Evolutionary conservation across 1,140 invertebrate species (phyloP), one percentile per base, ranked within the genome.

Genomic region (Acromyrmex echinatior): DNA sequence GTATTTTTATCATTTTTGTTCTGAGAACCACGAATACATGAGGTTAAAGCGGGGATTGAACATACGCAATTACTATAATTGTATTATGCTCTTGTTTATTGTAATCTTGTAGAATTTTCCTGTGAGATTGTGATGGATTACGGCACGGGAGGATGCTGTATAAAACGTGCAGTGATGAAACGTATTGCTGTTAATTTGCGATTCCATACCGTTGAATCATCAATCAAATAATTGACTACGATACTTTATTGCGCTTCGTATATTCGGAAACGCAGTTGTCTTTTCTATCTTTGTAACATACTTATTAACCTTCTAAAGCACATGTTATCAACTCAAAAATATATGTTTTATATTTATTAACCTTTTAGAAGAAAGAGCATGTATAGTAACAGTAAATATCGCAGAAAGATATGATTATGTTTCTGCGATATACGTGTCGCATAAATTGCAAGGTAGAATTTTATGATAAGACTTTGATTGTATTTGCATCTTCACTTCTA

Each of bases 81-180:
- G 45, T 25, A 53, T 2, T 14, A 25, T n/a, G 58, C 62, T 66
- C 12, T 39, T 12, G 45, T 66, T 79, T 16, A 3, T n/a, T 49
- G 31, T 7, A 12, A 63, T 65, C 6, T 16, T 2, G 25, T 7
- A 79, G n/a, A 66, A 79, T 51, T 79, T 79, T 79, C 28, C 6
- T 49, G 7, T 1, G 7, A 39, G 28, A 68, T 68, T 53, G 53
- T 5, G 45, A 16, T 1, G n/a, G n/a, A 68, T 53, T 9, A 25
- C 28, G 4, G 14, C 25, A 21, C 18, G 7, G 18, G 25, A 53
- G 6, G 12, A 9, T 18, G 31, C 16, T 7, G 14, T 28, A 16
- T 35, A 35, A 35, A 35, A 35, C 31, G 35, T 39, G 6, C 35
- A 39, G 0, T 39, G 35, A 49, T 16, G 49, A 56, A 53, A 68